Evolutionary conservation across 2,113 vertebrate species (phyloP), one percentile per base, ranked within the genome.

Genomic region (Limnothrissa miodon): DNA sequence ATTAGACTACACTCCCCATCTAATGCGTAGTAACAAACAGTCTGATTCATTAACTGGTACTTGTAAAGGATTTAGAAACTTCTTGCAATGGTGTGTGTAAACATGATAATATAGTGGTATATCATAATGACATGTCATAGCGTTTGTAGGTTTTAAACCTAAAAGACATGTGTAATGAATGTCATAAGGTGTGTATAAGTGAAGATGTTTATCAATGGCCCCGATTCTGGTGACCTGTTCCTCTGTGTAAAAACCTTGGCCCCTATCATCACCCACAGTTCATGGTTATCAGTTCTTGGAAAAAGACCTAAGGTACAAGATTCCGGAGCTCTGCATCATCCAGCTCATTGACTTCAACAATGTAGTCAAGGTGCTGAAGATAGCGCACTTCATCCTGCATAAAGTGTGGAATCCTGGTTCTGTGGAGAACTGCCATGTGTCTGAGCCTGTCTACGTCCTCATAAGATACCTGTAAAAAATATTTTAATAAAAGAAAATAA

Each of bases 321-420:
- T 93, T 92, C 39, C 94, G 90, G 87, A 99, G 93, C 84, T 96
- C 90, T 0, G 92, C 89, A 5, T 99, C 97, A 0, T 94, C 93
- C 85, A 99, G 94, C 82, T 96, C 93, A 0, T 99, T 99, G 87
- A 96, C 95, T 33, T 93, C 85, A 39, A 98, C 91, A 0, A 99
- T 99, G 91, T 97, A 94, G 70, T 97, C 95, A 17, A 99, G 95
- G 80, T 98, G 96, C 81, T 96, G 95, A 90, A 94, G 94, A 90
- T 99, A 99, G 0, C 94, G 94, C 23, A 91, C 95, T 90, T 95
- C 92, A 87, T 99, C 97, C 83, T 94, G 95, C 97, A 99, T 98
- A 95, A 99, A 99, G 88, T 99, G 97, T 0, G 97, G 98, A 87
- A 98, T 96, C 39, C 96, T 95, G 25, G 95, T 91, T 46, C 95